A percentile compares a stretch with the other conserved stretches of the same genome.
These are phyloP conservation scores for Galerucella calmariensis DNA, from an alignment of 2,888 invertebrate species.

Conservation along the genomic window DNA sequence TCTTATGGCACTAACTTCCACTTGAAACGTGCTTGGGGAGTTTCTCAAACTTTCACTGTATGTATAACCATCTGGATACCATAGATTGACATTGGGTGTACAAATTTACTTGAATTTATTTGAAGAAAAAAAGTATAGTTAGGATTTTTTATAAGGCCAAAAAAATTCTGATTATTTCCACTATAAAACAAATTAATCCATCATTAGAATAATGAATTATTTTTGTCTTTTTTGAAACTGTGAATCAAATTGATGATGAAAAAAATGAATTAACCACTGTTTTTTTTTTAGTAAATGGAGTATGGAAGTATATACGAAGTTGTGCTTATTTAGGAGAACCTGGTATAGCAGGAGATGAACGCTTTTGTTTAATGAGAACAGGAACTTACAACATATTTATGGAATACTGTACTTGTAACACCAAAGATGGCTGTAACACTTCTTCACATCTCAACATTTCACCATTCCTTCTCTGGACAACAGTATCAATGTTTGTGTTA, in stretches of 20 bases:
- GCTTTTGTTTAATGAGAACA: slow-evolving; percentile 90
- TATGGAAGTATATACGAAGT: slow-evolving; percentile 88
- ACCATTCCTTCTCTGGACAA: slow-evolving; percentile 34
- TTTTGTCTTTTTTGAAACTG: not conserved
- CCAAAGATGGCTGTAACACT: slow-evolving; percentile 90
- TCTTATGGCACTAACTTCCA: too few species aligned
- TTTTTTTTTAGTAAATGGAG: slow-evolving; percentile 76
- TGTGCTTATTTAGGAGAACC: slow-evolving; percentile 93
- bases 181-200: not conserved
- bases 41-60: too few species aligned
- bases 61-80: too few species aligned
- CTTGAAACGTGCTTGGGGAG: too few species aligned
- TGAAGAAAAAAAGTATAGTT: too few species aligned
- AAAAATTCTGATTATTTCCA: too few species aligned
- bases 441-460: slow-evolving; percentile 46
- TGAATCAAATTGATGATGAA: not conserved
- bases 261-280: slow-evolving; percentile 8
- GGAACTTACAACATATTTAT: slow-evolving; percentile 94
- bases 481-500: slow-evolving; percentile 33
- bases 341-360: slow-evolving; percentile 88
- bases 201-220: not conserved
- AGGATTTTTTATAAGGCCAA: too few species aligned
- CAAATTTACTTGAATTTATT: too few species aligned
- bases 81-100: too few species aligned
- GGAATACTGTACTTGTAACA: slow-evolving; percentile 93